Evolutionary conservation across 1,140 invertebrate species (phyloP).

Genomic region (Magallana gigas): DNA sequence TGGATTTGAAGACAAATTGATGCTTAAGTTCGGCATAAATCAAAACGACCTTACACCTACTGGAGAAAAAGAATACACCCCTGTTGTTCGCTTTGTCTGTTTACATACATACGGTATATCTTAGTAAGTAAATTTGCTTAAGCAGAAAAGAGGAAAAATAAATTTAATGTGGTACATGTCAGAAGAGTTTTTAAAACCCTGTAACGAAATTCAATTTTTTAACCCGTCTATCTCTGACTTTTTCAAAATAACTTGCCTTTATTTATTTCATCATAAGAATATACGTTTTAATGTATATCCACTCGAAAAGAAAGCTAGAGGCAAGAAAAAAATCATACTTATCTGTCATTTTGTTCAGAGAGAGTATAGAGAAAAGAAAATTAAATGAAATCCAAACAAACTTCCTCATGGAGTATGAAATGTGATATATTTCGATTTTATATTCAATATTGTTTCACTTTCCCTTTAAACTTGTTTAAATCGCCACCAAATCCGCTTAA

Average conservation of each 20-base stretch:
- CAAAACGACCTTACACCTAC: neutral
- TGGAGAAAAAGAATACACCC: neutral
- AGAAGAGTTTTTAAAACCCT: no score
- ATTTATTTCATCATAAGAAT: no score
- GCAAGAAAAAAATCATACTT: no score
- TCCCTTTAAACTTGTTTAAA: neutral
- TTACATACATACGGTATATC: neutral
- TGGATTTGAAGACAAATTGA: conserved; percentile 17
- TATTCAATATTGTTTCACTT: conserved; percentile 27
- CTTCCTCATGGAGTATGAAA: neutral
- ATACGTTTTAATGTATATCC: no score
- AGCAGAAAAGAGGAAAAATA: neutral
- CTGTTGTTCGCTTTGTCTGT: neutral
- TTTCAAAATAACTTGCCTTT: no score
- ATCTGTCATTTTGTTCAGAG: no score
- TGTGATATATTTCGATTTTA: neutral
- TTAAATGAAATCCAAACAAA: neutral
- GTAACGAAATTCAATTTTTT: no score
- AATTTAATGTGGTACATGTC: neutral
- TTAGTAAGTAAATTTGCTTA: conserved; percentile 15
- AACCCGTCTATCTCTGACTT: no score
- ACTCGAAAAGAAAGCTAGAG: no score
- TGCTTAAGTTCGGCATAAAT: conserved; percentile 23
- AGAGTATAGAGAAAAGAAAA: no score
- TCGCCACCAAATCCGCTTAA: neutral